Percentiles rank a stretch among this genome's conserved stretches.
Conservation (phyloP, 2,797 vertebrate species). For the Lophura swinhoii region DNA sequence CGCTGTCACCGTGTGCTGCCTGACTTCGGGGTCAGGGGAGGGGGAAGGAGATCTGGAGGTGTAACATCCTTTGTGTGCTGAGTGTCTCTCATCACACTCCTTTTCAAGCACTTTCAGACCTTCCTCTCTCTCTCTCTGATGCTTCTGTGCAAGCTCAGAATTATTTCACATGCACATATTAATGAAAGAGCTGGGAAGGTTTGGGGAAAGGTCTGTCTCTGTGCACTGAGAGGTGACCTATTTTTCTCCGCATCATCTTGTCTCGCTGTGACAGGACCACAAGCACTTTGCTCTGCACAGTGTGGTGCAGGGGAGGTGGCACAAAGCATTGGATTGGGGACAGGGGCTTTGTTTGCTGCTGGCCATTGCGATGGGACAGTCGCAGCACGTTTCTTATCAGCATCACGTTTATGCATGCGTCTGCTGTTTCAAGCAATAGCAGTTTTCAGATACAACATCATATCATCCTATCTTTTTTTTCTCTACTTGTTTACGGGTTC, state of each 20-base stretch:
- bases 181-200: neutral
- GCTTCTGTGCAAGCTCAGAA: neutral
- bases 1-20: neutral
- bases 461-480: neutral
- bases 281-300: fast-evolving
- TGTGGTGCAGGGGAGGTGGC: neutral
- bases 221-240: neutral
- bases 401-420: neutral
- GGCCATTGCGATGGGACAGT: fast-evolving
- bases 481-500: neutral
- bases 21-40: neutral
- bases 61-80: neutral
- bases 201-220: neutral
- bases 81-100: neutral
- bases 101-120: neutral
- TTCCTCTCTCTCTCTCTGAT: neutral
- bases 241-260: neutral
- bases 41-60: neutral
- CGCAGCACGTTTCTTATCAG: neutral
- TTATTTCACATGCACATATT: neutral
- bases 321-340: neutral
- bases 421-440: neutral
- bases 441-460: neutral
- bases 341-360: neutral
- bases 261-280: neutral